Percentiles rank a stretch among this genome's conserved stretches.
These are phyloP conservation scores for Tiliacea aurago DNA, from an alignment of 2,888 invertebrate genomes.

Conservation along the genomic window DNA sequence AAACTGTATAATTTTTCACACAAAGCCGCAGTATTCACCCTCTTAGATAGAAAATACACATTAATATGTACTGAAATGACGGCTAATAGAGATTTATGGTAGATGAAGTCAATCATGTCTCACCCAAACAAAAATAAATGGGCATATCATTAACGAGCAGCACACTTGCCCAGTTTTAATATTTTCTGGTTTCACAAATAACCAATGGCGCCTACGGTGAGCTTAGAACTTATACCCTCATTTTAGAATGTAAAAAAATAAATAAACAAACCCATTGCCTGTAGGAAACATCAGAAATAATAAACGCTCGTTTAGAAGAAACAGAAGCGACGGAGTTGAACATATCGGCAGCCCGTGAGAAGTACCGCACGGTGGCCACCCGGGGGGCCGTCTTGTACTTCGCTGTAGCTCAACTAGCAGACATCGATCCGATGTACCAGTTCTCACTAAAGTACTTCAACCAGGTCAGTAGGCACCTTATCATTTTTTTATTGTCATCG, in stretches of 20 bases:
- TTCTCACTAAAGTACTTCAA: constrained; percentile 97
- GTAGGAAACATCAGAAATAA: constrained; percentile 97
- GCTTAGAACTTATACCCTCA: neutral
- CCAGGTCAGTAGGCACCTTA: constrained; percentile 61
- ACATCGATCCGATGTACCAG: constrained; percentile 99
- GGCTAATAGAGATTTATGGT: neutral
- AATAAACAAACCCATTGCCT: constrained; percentile 5
- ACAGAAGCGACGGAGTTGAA: constrained; percentile 96
- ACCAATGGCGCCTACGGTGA: neutral
- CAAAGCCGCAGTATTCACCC: neutral
- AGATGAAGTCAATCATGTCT: neutral
- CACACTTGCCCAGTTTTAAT: neutral
- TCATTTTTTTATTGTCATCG: neutral
- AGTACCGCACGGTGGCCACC: constrained; percentile 95
- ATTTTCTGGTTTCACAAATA: neutral
- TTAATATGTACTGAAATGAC: neutral
- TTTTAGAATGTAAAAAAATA: neutral
- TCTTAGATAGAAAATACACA: neutral
- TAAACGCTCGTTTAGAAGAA: constrained; percentile 96
- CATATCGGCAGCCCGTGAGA: constrained; percentile 96
- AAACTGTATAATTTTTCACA: neutral
- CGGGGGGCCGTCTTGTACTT: constrained; percentile 97
- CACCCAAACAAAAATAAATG: neutral
- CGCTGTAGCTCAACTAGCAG: constrained; percentile 96
- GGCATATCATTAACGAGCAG: neutral